These are phyloP conservation scores for Electrona antarctica DNA, from an alignment of 2,113 vertebrate species.

Conservation along the genomic window DNA sequence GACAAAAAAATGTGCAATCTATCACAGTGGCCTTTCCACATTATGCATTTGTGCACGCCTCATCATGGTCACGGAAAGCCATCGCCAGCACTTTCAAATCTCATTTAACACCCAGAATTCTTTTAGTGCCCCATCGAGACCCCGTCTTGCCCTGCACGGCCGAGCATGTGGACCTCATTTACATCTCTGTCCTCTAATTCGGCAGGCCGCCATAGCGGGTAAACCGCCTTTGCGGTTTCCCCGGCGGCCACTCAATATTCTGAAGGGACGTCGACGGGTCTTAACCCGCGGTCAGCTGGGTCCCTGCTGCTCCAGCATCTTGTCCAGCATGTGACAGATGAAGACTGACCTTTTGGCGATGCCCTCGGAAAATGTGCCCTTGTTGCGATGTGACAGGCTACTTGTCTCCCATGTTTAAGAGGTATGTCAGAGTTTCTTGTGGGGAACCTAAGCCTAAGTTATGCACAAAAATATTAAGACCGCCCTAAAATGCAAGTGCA, in stretches of 20 bases:
- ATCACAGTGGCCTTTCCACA: too few species aligned
- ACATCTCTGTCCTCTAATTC: constrained; percentile 2
- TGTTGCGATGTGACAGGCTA: constrained; percentile 3
- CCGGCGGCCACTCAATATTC: constrained; percentile 26
- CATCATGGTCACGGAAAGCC: not conserved
- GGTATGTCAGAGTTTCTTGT: too few species aligned
- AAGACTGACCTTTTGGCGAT: constrained; percentile 13
- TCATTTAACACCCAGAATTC: constrained; percentile 7
- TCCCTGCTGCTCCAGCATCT: not conserved
- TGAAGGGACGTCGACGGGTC: constrained; percentile 17
- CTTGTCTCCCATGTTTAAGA: constrained; percentile 4
- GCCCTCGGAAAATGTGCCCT: constrained; percentile 7
- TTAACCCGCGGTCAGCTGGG: constrained; percentile 18
- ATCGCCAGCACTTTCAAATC: not conserved
- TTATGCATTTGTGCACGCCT: too few species aligned
- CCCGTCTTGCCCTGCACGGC: not conserved
- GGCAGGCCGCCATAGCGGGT: not conserved
- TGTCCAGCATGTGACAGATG: constrained; percentile 23
- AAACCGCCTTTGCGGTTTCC: not conserved
- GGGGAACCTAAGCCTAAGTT: not conserved
- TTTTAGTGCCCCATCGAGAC: not conserved
- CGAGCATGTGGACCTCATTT: constrained; percentile 11
- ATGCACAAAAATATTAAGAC: not conserved
- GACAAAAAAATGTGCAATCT: too few species aligned
- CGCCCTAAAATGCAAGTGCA: too few species aligned